phyloP scores from a whole-genome alignment of 2,113 vertebrate species.

The Macroglossus sobrinus region DNA sequence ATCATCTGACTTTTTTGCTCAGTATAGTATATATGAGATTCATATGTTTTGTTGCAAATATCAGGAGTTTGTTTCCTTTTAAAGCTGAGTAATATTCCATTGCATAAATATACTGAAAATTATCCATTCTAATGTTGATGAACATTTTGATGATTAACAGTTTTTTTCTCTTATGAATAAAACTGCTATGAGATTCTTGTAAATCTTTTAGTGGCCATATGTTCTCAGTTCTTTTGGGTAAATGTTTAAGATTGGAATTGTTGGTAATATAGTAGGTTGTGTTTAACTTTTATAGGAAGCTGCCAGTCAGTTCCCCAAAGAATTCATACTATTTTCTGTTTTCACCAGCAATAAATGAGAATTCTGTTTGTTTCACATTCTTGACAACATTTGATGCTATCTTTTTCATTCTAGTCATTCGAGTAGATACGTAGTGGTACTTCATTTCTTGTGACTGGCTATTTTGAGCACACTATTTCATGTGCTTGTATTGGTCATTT shows the following conservation, averaged over 20 bases:
- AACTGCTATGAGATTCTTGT: background rate
- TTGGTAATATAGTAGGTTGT: background rate
- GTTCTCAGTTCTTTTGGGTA: background rate
- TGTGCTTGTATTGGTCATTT: background rate
- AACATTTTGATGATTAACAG: background rate
- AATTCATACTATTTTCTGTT: background rate
- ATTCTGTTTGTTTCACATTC: background rate
- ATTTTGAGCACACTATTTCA: background rate
- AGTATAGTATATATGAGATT: background rate
- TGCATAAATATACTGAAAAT: background rate
- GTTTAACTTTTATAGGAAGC: background rate
- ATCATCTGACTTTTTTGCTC: background rate
- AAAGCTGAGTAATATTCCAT: background rate
- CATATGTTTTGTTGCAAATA: background rate
- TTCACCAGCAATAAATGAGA: background rate
- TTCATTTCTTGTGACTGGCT: background rate
- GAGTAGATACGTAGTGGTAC: background rate
- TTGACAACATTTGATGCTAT: background rate
- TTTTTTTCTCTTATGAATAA: background rate
- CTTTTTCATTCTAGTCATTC: background rate
- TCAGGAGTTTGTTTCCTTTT: background rate
- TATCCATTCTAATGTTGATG: background rate
- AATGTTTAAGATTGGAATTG: background rate
- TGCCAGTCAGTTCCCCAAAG: background rate
- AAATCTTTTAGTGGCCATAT: background rate